Conservation (phyloP, 2,113 vertebrate genomes). For the Anolis carolinensis region DNA sequence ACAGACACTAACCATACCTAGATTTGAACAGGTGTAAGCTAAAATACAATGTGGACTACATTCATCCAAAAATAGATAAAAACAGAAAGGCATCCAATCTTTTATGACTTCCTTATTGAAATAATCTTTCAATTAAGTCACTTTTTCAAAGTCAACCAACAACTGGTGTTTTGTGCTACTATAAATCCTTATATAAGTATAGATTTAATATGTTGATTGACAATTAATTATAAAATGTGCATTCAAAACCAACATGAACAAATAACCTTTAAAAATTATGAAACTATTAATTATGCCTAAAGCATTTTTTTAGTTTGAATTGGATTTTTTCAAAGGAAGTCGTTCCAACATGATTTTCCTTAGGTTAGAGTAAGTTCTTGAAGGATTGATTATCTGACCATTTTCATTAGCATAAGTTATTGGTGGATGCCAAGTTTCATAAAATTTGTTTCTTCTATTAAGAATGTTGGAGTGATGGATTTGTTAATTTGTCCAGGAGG, state of each 20-base stretch:
- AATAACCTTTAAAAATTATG: background rate
- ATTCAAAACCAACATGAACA: too few relatives aligned
- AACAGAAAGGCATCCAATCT: background rate
- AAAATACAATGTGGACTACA: background rate
- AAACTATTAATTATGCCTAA: background rate
- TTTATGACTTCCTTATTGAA: background rate
- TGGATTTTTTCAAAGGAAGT: background rate
- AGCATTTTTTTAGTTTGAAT: background rate
- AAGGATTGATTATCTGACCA: too few relatives aligned
- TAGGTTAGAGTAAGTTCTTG: background rate
- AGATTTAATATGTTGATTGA: background rate
- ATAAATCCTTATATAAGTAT: background rate
- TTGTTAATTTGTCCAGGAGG: too few relatives aligned
- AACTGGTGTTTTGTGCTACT: slow-evolving; percentile 1
- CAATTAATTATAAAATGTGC: too few relatives aligned
- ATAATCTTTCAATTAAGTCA: background rate
- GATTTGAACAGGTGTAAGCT: background rate
- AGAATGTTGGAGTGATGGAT: too few relatives aligned
- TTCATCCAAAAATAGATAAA: background rate
- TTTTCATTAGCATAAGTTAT: too few relatives aligned
- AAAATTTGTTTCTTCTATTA: too few relatives aligned
- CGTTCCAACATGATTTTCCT: too few relatives aligned
- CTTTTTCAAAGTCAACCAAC: background rate
- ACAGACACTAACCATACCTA: background rate
- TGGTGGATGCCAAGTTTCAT: too few relatives aligned